A percentile compares a stretch with the other conserved stretches of the same genome.
Conservation (phyloP, 2,797 vertebrate species). For the Protosalanx chinensis region DNA sequence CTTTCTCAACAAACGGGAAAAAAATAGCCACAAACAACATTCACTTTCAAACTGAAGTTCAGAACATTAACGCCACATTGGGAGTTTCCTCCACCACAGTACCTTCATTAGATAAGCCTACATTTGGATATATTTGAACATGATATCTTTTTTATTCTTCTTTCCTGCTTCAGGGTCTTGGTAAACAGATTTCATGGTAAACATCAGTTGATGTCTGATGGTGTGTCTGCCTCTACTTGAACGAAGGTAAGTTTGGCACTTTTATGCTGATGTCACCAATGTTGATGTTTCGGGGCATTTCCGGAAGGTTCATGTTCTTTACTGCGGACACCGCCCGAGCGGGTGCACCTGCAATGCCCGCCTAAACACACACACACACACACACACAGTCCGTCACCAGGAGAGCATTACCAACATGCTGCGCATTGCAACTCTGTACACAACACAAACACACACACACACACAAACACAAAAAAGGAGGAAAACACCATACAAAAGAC, state of each 20-base stretch:
- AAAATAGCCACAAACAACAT: conserved; percentile 70
- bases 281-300: conserved; percentile 99
- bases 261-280: conserved; percentile 99
- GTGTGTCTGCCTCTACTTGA: conserved; percentile 85
- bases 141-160: conserved; percentile 40
- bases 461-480: conserved; percentile 58
- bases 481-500: conserved; percentile 8
- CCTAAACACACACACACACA: conserved; percentile 69
- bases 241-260: conserved; percentile 99
- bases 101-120: conserved; percentile 75
- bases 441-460: conserved; percentile 26
- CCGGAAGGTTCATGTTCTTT: conserved; percentile 99
- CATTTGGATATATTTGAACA: conserved; percentile 68
- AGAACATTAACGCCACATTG: conserved; percentile 26
- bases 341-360: conserved; percentile 97
- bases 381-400: conserved; percentile 40
- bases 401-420: conserved; percentile 34
- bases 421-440: conserved; percentile 43
- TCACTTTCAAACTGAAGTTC: conserved; percentile 66
- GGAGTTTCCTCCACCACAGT: conserved; percentile 68
- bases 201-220: conserved; percentile 75
- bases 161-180: conserved; percentile 71
- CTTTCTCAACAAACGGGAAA: conserved; percentile 64
- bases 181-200: conserved; percentile 84
- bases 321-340: conserved; percentile 97